Percentiles rank a stretch among this genome's conserved stretches.
These are phyloP conservation scores for Crenuchus spilurus DNA, from an alignment of 2,797 vertebrate species.

Conservation along the genomic window DNA sequence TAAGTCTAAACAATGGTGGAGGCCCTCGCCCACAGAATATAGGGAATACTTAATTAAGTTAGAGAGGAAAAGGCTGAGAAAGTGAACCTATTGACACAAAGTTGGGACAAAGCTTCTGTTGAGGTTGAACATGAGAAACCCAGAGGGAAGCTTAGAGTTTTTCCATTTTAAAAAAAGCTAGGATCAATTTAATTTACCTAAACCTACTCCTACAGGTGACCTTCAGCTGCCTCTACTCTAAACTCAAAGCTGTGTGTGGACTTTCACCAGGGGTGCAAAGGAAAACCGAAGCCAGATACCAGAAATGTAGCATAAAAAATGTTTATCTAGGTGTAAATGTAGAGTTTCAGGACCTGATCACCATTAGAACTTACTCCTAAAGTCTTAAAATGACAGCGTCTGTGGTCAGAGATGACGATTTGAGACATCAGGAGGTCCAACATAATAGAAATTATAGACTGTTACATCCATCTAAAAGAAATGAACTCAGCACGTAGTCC, in stretches of 20 bases:
- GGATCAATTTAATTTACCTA: constrained; percentile 19
- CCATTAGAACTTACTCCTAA: background rate
- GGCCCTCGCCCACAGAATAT: background rate
- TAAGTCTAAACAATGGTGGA: constrained; percentile 1
- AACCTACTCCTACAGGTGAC: constrained; percentile 28
- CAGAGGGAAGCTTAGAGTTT: constrained; percentile 1
- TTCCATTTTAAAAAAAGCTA: constrained; percentile 2
- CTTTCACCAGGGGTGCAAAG: constrained; percentile 19
- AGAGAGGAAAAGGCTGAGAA: constrained; percentile 30
- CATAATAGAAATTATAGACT: too few relatives aligned
- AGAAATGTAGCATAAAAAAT: too few relatives aligned
- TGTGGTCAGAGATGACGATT: too few relatives aligned
- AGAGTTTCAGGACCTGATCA: too few relatives aligned
- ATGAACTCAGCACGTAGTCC: too few relatives aligned
- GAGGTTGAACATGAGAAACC: constrained; percentile 8
- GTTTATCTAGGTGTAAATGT: too few relatives aligned
- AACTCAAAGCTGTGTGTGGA: too few relatives aligned
- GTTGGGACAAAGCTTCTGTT: background rate
- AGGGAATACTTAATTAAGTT: constrained; percentile 30
- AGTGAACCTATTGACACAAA: constrained; percentile 34
- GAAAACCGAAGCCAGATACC: too few relatives aligned
- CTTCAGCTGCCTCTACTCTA: constrained; percentile 2
- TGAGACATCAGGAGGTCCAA: too few relatives aligned
- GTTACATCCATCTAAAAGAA: too few relatives aligned
- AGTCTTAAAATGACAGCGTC: too few relatives aligned